A percentile compares a stretch with the other conserved stretches of the same genome.
Evolutionary conservation across 2,113 vertebrate species (phyloP).

Genomic region (Entelurus aequoreus): DNA sequence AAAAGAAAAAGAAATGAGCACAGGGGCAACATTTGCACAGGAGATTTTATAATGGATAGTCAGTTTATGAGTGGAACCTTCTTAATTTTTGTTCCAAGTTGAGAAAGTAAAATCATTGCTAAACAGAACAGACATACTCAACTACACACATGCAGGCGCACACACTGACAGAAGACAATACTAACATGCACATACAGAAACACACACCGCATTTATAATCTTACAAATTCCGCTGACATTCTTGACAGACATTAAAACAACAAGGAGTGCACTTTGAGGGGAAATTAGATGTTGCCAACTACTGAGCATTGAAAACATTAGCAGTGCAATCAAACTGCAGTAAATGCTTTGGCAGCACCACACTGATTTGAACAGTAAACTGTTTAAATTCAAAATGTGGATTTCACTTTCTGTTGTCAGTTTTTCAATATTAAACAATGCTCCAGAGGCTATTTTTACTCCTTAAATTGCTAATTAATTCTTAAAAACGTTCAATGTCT

Average conservation of each 20-base stretch:
- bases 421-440: too few species aligned
- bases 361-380: too few species aligned
- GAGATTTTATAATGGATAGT: slow-evolving; percentile 24
- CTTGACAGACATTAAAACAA: slow-evolving; percentile 22
- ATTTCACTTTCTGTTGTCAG: too few species aligned
- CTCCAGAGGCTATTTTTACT: too few species aligned
- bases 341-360: too few species aligned
- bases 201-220: slow-evolving; percentile 21
- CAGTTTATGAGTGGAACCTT: slow-evolving; percentile 20
- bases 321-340: not conserved
- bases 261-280: slow-evolving; percentile 12
- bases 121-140: slow-evolving; percentile 36
- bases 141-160: not conserved
- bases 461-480: too few species aligned
- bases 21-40: slow-evolving; percentile 20
- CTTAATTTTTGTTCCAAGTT: slow-evolving; percentile 19
- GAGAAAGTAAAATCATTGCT: not conserved
- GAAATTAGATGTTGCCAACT: slow-evolving; percentile 12
- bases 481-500: not conserved
- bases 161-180: not conserved
- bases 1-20: slow-evolving; percentile 43
- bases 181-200: not conserved
- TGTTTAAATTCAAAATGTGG: too few species aligned
- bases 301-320: slow-evolving; percentile 4
- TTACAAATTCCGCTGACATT: not conserved